Percentiles rank a stretch among this genome's conserved stretches.
phyloP scores from a whole-genome alignment of 2,888 invertebrate genomes.

The Deilephila elpenor region DNA sequence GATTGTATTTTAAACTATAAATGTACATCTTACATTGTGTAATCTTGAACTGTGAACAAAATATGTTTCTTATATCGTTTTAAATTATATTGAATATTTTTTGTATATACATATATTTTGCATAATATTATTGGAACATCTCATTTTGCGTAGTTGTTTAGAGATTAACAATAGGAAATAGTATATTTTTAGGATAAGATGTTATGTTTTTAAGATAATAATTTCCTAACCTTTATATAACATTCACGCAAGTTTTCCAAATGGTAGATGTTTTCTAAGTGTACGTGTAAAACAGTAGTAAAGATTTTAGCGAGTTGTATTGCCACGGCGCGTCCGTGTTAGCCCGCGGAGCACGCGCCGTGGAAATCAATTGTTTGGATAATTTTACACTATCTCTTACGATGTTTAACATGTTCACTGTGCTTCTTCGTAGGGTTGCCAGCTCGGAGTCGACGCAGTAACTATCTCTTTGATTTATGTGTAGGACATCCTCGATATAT shows the following conservation, averaged over 20 bases:
- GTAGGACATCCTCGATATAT: not conserved
- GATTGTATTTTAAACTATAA: conserved; percentile 31
- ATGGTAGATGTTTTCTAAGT: not conserved
- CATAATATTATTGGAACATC: conserved; percentile 39
- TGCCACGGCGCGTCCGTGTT: not conserved
- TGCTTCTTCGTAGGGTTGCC: not conserved
- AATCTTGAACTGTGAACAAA: conserved; percentile 23
- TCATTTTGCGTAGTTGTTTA: conserved; percentile 45
- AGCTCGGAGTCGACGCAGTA: not conserved
- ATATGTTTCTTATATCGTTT: conserved; percentile 38
- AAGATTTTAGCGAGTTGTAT: not conserved
- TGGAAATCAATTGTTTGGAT: conserved; percentile 2
- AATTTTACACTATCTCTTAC: not conserved
- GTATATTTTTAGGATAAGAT: conserved; percentile 1
- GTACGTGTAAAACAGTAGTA: not conserved
- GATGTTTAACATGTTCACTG: not conserved
- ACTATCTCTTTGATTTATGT: not conserved
- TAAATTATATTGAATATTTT: conserved; percentile 37
- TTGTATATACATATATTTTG: conserved; percentile 45
- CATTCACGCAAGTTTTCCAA: conserved; percentile 17
- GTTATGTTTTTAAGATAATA: not conserved
- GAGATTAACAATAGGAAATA: conserved; percentile 30
- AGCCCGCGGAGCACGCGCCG: not conserved
- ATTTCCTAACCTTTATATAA: not conserved
- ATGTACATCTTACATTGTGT: not conserved